These are phyloP conservation scores for Latrodectus hesperus DNA, from an alignment of 2,888 invertebrate species.

Conservation along the genomic window DNA sequence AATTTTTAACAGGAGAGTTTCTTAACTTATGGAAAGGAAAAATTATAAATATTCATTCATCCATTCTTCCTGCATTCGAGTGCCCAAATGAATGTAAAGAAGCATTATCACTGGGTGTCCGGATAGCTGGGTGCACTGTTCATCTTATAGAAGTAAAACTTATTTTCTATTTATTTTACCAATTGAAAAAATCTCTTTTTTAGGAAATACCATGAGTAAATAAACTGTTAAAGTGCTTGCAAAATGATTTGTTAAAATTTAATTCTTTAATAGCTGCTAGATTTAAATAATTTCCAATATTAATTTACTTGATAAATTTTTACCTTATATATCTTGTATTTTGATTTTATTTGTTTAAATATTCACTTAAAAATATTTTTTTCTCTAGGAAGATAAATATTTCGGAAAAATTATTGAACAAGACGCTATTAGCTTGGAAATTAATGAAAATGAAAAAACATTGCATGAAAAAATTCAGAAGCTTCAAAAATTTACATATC, in stretches of 20 bases:
- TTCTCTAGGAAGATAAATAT: conserved; percentile 87
- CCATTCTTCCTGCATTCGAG: conserved; percentile 92
- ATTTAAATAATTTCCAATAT: background rate
- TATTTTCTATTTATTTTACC: background rate
- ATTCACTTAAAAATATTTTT: conserved; percentile 6
- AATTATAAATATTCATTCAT: conserved; percentile 95
- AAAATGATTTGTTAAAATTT: too few relatives aligned
- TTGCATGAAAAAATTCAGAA: conserved; percentile 84
- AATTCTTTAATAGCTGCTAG: too few relatives aligned
- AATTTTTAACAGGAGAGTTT: conserved; percentile 46
- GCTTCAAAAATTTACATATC: conserved; percentile 87
- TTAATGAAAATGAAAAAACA: conserved; percentile 83
- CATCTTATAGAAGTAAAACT: conserved; percentile 92
- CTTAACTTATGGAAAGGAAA: conserved; percentile 81
- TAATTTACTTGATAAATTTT: background rate
- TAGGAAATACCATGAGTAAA: too few relatives aligned
- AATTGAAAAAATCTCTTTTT: too few relatives aligned
- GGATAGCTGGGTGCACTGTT: conserved; percentile 92
- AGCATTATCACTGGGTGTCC: conserved; percentile 89
- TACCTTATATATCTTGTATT: background rate
- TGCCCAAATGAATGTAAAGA: conserved; percentile 89
- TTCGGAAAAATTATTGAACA: conserved; percentile 92
- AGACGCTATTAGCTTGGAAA: conserved; percentile 85
- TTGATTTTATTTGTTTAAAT: background rate
- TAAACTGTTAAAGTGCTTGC: too few relatives aligned